These are phyloP conservation scores for Argyresthia goedartella DNA, from an alignment of 2,888 invertebrate species.

Conservation along the genomic window DNA sequence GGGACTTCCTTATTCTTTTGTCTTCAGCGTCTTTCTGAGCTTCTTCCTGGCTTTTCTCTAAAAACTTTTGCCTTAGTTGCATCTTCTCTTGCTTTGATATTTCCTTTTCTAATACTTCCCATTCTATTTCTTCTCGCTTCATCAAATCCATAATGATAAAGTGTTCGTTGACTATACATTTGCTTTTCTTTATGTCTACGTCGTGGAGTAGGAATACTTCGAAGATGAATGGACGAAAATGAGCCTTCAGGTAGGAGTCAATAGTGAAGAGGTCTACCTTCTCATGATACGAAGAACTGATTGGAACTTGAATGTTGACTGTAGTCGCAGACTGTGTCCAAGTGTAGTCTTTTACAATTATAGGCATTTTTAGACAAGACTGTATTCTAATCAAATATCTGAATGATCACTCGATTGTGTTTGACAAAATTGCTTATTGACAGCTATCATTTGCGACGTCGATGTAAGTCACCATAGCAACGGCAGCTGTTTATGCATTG, in stretches of 20 bases:
- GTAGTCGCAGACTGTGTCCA: conserved; percentile 79
- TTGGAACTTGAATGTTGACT: conserved; percentile 75
- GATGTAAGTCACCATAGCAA: too few relatives aligned
- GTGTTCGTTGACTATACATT: conserved; percentile 73
- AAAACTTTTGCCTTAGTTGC: conserved; percentile 65
- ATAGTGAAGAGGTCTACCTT: conserved; percentile 79
- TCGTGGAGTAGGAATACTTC: conserved; percentile 77
- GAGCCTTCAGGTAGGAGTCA: conserved; percentile 79
- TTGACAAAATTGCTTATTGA: too few relatives aligned
- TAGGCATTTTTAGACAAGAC: conserved; percentile 68
- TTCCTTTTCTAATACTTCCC: conserved; percentile 70
- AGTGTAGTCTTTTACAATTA: conserved; percentile 78
- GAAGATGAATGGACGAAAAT: conserved; percentile 80
- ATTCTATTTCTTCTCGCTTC: conserved; percentile 68
- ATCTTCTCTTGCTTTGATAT: conserved; percentile 70
- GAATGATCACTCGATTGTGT: too few relatives aligned
- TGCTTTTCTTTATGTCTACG: conserved; percentile 74
- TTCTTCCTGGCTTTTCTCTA: conserved; percentile 67
- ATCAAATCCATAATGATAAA: conserved; percentile 75
- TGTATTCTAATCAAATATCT: too few relatives aligned
- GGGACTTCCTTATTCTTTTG: conserved; percentile 48
- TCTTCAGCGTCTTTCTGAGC: conserved; percentile 67
- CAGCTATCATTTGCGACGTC: too few relatives aligned
- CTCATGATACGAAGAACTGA: conserved; percentile 72
- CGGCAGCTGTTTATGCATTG: too few relatives aligned